phyloP scores from a whole-genome alignment of 2,797 vertebrate genomes.

The Austrolebias charrua region DNA sequence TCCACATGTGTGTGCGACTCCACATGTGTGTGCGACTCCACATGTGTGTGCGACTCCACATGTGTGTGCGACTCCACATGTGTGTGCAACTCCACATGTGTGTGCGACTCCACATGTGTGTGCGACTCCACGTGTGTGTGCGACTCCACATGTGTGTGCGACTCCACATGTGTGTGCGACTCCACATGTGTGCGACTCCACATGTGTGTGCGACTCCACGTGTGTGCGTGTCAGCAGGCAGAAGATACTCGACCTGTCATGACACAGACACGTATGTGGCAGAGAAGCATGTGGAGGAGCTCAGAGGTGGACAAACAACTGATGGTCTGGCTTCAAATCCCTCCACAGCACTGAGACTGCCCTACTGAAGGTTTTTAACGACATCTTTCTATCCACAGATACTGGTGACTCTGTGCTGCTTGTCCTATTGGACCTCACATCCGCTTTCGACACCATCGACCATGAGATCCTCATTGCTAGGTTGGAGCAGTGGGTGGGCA shows the following conservation, averaged over 20 bases:
- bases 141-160: neutral
- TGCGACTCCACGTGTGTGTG: neutral
- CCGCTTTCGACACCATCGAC: too few species aligned
- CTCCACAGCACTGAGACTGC: too few species aligned
- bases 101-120: neutral
- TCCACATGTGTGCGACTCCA: too few species aligned
- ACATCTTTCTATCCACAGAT: too few species aligned
- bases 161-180: neutral
- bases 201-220: neutral
- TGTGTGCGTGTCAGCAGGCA: constrained; percentile 31
- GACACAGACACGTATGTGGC: constrained; percentile 13
- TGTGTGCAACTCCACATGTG: too few species aligned
- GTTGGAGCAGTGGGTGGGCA: too few species aligned
- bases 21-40: neutral
- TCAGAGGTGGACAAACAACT: too few species aligned
- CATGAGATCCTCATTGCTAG: too few species aligned
- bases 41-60: neutral
- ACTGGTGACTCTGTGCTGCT: too few species aligned
- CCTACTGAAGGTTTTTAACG: too few species aligned
- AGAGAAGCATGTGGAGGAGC: constrained; percentile 1
- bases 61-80: neutral
- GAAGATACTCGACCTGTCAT: constrained; percentile 37
- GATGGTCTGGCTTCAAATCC: too few species aligned
- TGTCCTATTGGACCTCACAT: too few species aligned
- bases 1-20: neutral